phyloP scores from a whole-genome alignment of 2,797 vertebrate species.

The Ibycter americanus region DNA sequence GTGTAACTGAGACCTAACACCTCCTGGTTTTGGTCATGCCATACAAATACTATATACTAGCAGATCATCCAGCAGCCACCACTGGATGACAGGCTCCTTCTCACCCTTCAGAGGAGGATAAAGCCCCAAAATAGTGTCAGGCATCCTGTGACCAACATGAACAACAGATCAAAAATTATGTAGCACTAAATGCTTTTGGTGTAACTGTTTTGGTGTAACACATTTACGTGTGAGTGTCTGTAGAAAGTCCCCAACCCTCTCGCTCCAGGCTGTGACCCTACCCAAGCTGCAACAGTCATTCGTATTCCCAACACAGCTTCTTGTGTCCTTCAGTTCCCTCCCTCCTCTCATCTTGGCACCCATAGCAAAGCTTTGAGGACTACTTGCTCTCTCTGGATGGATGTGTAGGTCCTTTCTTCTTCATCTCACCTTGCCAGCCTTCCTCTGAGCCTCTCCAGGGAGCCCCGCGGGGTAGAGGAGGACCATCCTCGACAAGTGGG shows the following conservation, averaged over 20 bases:
- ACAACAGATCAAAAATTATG: background rate
- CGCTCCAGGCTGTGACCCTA: background rate
- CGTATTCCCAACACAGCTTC: background rate
- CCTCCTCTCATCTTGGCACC: background rate
- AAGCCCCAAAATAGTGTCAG: background rate
- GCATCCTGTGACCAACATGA: background rate
- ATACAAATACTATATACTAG: background rate
- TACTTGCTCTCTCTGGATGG: background rate
- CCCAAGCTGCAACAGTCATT: background rate
- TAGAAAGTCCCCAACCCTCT: background rate
- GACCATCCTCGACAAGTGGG: rapidly evolving
- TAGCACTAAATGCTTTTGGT: background rate
- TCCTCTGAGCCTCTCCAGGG: background rate
- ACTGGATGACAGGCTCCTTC: background rate
- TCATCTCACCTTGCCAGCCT: background rate
- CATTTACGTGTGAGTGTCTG: background rate
- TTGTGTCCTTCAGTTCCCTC: background rate
- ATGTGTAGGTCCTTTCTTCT: background rate
- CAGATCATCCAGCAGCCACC: background rate
- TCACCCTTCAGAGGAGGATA: background rate
- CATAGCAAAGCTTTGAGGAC: background rate
- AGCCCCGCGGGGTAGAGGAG: rapidly evolving
- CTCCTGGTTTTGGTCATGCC: background rate
- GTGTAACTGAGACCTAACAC: background rate
- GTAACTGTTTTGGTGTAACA: background rate